These are phyloP conservation scores for Machimus atricapillus DNA, from an alignment of 2,888 invertebrate species.

Conservation along the genomic window DNA sequence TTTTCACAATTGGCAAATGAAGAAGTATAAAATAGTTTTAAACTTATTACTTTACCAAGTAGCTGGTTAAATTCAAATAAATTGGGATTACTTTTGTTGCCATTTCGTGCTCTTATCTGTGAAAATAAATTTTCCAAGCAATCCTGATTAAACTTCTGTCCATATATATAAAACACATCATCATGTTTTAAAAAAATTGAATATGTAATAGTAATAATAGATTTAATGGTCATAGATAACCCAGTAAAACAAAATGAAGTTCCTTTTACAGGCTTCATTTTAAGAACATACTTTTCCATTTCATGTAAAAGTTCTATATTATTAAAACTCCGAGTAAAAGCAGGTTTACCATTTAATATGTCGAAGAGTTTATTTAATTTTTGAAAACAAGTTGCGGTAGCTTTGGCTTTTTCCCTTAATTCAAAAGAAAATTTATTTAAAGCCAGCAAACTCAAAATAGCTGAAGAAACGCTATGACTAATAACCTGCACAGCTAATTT, in stretches of 20 bases:
- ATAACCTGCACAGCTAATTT: neutral
- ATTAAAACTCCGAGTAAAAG: neutral
- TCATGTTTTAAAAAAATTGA: neutral
- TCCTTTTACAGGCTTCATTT: neutral
- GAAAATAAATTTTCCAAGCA: too few species aligned
- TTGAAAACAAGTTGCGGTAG: neutral
- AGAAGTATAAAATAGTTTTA: conserved; percentile 27
- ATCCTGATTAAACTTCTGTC: neutral
- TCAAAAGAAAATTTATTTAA: neutral
- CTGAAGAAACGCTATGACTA: neutral
- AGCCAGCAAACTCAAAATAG: neutral
- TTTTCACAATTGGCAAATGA: conserved; percentile 37
- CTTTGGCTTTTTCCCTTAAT: neutral
- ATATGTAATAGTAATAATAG: neutral
- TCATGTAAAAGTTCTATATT: neutral
- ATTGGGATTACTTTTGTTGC: neutral
- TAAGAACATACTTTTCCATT: neutral
- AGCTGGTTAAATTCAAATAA: neutral
- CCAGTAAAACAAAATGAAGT: neutral
- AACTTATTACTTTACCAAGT: conserved; percentile 18
- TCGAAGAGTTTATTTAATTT: neutral
- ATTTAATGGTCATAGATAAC: neutral
- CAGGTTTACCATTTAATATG: neutral
- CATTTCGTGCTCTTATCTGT: neutral
- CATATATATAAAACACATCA: neutral